Evolutionary conservation across 2,113 vertebrate genomes (phyloP), one percentile per base, ranked within the genome.

Genomic region (Myotis lucifugus): DNA sequence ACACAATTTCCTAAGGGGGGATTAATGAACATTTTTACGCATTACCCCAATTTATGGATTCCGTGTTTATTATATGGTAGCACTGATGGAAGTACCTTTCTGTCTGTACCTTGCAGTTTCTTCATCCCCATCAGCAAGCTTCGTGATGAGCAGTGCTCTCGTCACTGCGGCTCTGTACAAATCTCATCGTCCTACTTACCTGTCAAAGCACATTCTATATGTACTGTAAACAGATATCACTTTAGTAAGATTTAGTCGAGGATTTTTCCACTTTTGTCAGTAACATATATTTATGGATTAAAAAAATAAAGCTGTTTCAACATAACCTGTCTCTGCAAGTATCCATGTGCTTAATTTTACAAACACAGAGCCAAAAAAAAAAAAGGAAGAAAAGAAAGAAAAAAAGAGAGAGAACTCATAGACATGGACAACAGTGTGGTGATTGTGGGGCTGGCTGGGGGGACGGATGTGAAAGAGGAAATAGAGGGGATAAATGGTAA

Each of bases 191-290:
- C 98, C 98, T 98, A 98, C 97, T 98, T 98, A 98, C 97, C 97
- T 97, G 98, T 99, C 99, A 98, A 99, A 99, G 99, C 98, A 99
- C 98, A 99, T 99, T 98, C 98, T 98, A 95, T 98, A 98, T 98
- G 98, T 99, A 98, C 98, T 98, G 98, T 98, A 98, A 98, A 98
- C 98, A 98, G 96, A 97, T 97, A 97, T 97, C 89, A 93, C 98
- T 98, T 99, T 98, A 99, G 98, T 98, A 98, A 98, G 98, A 97
- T 98, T 98, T 98, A 99, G 98, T 99, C 98, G 98, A 98, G 98
- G 98, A 98, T 97, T 99, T 99, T 99, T 99, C 98, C 98, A 99
- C 98, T 99, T 99, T 99, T 98, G 98, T 98, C 98, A 98, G 98
- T 99, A 98, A 98, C 98, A 98, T 97, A 98, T 99, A 98, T 98